Evolutionary conservation across 2,113 vertebrate genomes (phyloP).

Genomic region (Pteruthius melanotis): DNA sequence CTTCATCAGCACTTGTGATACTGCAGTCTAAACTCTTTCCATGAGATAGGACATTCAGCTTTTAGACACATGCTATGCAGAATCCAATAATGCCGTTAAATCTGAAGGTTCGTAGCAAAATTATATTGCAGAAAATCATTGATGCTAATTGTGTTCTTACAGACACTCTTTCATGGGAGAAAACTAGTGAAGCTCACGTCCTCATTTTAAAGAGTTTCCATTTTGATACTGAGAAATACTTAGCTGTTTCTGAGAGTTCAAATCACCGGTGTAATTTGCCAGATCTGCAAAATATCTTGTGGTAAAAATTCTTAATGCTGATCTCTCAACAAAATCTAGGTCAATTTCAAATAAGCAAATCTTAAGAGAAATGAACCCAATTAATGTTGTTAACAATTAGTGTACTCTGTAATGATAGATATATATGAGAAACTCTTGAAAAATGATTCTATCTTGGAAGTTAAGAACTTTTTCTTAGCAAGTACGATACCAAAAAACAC

Average conservation of each 20-base stretch:
- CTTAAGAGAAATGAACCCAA: constrained; percentile 55
- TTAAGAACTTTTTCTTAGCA: background rate
- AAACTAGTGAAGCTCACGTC: background rate
- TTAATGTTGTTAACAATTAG: constrained; percentile 47
- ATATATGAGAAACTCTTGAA: background rate
- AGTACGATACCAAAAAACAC: background rate
- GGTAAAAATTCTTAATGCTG: constrained; percentile 2
- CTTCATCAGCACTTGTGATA: background rate
- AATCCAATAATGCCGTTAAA: fast-evolving
- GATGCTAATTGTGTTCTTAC: background rate
- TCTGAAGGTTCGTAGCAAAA: background rate
- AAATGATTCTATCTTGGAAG: background rate
- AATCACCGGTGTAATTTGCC: background rate
- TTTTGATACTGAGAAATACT: background rate
- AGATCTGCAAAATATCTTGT: constrained; percentile 19
- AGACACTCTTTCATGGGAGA: background rate
- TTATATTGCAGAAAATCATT: background rate
- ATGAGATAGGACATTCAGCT: background rate
- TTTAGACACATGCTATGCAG: background rate
- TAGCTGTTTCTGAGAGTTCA: background rate
- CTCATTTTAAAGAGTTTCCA: background rate
- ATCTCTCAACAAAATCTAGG: constrained; percentile 26
- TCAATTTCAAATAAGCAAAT: constrained; percentile 34
- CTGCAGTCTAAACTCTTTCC: background rate
- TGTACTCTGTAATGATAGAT: background rate